These are phyloP conservation scores for Mythimna ferrago DNA, from an alignment of 2,888 invertebrate species.

Conservation along the genomic window DNA sequence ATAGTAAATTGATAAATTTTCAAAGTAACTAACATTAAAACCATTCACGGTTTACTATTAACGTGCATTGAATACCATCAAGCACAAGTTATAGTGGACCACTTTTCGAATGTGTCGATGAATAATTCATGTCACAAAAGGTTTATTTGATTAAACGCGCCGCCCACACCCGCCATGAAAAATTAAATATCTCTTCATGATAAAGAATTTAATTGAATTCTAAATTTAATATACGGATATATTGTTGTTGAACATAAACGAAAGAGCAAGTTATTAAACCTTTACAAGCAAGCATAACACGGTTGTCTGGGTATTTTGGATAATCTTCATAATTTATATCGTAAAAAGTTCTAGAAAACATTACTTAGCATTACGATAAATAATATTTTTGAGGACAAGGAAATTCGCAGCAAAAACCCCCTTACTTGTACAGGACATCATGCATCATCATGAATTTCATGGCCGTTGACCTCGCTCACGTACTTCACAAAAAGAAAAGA, in stretches of 20 bases:
- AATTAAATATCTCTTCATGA: conserved; percentile 30
- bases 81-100: conserved; percentile 44
- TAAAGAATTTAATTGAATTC: conserved; percentile 20
- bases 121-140: conserved; percentile 63
- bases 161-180: conserved; percentile 40
- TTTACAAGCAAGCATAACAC: not conserved
- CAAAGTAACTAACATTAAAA: conserved; percentile 41
- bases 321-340: not conserved
- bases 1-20: conserved; percentile 30
- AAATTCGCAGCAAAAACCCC: not conserved
- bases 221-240: not conserved
- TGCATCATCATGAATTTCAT: not conserved
- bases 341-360: too few species aligned
- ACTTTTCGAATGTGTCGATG: conserved; percentile 57
- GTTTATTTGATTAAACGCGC: conserved; percentile 56
- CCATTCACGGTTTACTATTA: conserved; percentile 43
- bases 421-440: not conserved
- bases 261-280: not conserved
- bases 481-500: conserved; percentile 1
- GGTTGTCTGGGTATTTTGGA: not conserved
- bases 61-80: conserved; percentile 60
- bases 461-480: conserved; percentile 3
- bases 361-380: too few species aligned
- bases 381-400: too few species aligned
- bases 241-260: conserved; percentile 1